Evolutionary conservation across 2,888 invertebrate species (phyloP), one percentile per base, ranked within the genome.

Genomic region (Rhodophaea formosa): DNA sequence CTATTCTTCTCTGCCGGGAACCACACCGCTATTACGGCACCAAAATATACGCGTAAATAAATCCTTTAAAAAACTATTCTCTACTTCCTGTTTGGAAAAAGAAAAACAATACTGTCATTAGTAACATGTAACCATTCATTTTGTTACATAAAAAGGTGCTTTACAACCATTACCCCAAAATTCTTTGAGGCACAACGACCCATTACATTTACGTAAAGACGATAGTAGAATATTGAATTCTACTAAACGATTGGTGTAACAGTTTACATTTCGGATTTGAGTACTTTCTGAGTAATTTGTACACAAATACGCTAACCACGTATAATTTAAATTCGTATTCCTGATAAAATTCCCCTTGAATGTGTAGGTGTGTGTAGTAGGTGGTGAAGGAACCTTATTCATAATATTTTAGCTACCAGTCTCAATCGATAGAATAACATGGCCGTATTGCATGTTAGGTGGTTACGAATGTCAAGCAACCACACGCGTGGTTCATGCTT

Each of bases 281-380:
- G 16, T 35, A 29, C 12, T 43, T 43, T 45, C 12, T 16, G 30
- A 29, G 15, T 43, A 10, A 49, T 56, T 56, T 49, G 30, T 30
- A 49, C 7, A 56, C 42, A 56, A 49, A 16, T 23, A 76, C 68
- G 65, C 70, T 62, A 58, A 67, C 71, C 79, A 77, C 77, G 77
- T 76, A 59, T 46, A 32, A 29, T 30, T n/a, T 49, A n/a, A n/a
- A 61, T 67, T 63, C 70, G 71, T 78, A 80, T 82, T 77, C 80
- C 61, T 64, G 67, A 66, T 72, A 73, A 75, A 80, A 72, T 65
- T 75, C 76, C 79, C 80, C n/a, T 23, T n/a, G n/a, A n/a, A 10
- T n/a, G 12, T 39, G 39, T 39, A 12, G 39, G n/a, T 39, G 6
- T 35, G 35, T 10, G 12, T n/a, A n/a, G n/a, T n/a, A n/a, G n/a